Evolutionary conservation across 2,888 invertebrate genomes (phyloP).

Genomic region (Campopleginae sp.): DNA sequence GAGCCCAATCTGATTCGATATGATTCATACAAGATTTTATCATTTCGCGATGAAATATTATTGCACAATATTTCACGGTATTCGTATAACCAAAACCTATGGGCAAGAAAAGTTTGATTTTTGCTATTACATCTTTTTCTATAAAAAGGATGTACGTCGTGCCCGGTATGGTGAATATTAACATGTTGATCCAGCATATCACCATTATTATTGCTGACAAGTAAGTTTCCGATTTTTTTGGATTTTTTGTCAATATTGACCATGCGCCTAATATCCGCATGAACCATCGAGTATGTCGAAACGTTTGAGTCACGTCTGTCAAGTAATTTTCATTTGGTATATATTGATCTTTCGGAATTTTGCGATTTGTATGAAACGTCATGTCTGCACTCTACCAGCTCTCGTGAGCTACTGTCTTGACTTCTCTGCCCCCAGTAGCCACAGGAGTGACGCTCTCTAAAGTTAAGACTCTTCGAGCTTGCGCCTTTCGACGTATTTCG

Average conservation of each 20-base stretch:
- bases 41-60: constrained; percentile 38
- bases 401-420: constrained; percentile 14
- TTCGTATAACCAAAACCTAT: constrained; percentile 48
- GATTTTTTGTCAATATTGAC: constrained; percentile 39
- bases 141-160: constrained; percentile 28
- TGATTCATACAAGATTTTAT: constrained; percentile 51
- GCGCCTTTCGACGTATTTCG: constrained; percentile 11
- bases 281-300: constrained; percentile 30
- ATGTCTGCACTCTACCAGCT: constrained; percentile 11
- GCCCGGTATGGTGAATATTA: constrained; percentile 38
- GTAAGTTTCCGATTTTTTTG: constrained; percentile 32
- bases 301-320: constrained; percentile 13
- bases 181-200: constrained; percentile 18
- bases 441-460: not conserved
- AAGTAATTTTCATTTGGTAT: constrained; percentile 26
- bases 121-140: constrained; percentile 33
- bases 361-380: constrained; percentile 2
- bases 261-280: constrained; percentile 48
- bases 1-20: constrained; percentile 47
- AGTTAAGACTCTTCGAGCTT: not conserved
- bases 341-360: not conserved
- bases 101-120: constrained; percentile 41
- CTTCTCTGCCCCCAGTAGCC: not conserved
- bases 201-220: constrained; percentile 23
- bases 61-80: constrained; percentile 37